Conservation (phyloP, 2,888 invertebrate genomes). For the Frankliniella fusca region DNA sequence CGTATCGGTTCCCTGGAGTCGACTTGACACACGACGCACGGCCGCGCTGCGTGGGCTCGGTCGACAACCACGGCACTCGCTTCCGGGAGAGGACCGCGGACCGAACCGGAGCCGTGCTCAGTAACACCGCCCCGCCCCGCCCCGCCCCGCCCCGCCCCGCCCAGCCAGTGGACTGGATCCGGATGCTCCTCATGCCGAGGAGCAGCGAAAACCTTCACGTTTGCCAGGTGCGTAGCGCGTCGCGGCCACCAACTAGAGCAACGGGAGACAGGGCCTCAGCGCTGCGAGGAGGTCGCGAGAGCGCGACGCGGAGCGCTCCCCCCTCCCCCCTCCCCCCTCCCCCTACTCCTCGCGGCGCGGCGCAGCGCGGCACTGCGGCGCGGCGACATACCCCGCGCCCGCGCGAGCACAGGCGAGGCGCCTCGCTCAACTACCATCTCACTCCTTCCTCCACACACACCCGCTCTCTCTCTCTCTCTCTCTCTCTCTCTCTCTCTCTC, state of each 20-base stretch:
- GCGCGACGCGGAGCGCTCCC: not conserved
- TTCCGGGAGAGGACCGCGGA: not conserved
- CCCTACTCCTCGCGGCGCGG: not conserved
- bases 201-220: too few relatives aligned
- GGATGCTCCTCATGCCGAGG: not conserved
- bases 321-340: not conserved
- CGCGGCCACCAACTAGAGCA: conserved; percentile 6
- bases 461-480: too few relatives aligned
- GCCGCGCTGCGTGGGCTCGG: too few relatives aligned
- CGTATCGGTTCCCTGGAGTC: too few relatives aligned
- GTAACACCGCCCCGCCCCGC: not conserved
- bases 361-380: not conserved
- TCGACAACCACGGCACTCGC: not conserved
- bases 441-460: not conserved
- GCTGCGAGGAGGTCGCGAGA: not conserved
- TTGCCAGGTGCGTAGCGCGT: not conserved
- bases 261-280: not conserved
- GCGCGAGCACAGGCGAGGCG: not conserved
- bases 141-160: not conserved
- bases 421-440: not conserved
- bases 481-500: too few relatives aligned
- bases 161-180: not conserved
- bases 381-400: too few relatives aligned
- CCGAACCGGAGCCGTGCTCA: not conserved
- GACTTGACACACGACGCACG: not conserved